Evolutionary conservation across 2,888 invertebrate genomes (phyloP).

Genomic region (Coleophora deauratella): DNA sequence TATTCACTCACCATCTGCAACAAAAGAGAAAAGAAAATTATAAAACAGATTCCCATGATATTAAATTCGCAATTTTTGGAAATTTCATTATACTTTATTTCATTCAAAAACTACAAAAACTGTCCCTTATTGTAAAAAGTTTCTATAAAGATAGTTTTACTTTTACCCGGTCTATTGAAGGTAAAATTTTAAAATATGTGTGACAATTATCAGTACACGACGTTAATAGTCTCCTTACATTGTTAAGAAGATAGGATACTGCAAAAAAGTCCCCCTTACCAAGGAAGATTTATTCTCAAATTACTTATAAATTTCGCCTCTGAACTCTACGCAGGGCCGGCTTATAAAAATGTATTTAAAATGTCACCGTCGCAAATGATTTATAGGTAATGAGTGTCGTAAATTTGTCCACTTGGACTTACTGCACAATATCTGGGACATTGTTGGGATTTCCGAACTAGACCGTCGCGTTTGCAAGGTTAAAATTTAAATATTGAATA

Average conservation of each 20-base stretch:
- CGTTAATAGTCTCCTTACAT: constrained; percentile 69
- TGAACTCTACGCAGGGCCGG: constrained; percentile 52
- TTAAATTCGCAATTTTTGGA: constrained; percentile 26
- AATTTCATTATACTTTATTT: constrained; percentile 23
- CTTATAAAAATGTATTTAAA: constrained; percentile 74
- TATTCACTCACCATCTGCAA: constrained; percentile 66
- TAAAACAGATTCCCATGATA: constrained; percentile 37
- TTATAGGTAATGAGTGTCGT: constrained; percentile 60
- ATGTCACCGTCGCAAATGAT: constrained; percentile 63
- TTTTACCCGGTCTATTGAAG: constrained; percentile 25
- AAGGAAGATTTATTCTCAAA: constrained; percentile 70
- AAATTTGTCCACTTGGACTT: constrained; percentile 68
- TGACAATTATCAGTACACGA: constrained; percentile 74
- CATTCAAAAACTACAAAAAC: background rate
- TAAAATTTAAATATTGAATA: too few species aligned
- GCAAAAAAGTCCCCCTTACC: constrained; percentile 58
- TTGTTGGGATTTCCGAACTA: constrained; percentile 5
- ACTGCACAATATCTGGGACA: constrained; percentile 50
- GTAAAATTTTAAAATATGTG: constrained; percentile 69
- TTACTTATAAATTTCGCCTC: constrained; percentile 69
- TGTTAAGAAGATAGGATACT: constrained; percentile 40
- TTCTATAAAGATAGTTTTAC: background rate
- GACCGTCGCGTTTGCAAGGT: too few species aligned
- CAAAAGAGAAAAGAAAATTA: constrained; percentile 40
- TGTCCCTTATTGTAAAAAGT: too few species aligned